Conservation (phyloP, 2,888 invertebrate genomes). For the Siphonodentalium dalli region DNA sequence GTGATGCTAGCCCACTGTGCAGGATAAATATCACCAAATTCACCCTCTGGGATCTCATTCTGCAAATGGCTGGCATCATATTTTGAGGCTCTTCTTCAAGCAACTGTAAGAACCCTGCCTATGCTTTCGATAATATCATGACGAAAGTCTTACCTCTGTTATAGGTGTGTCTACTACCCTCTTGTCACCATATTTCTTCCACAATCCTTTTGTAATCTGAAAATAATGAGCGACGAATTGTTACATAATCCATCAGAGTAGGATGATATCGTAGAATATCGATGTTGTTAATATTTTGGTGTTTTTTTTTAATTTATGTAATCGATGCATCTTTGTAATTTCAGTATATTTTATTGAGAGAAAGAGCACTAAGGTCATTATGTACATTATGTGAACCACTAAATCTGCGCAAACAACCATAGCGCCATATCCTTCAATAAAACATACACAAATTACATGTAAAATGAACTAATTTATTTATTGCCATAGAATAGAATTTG, state of each 20-base stretch:
- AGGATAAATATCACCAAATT: neutral
- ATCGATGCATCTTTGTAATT: too few relatives aligned
- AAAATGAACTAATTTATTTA: too few relatives aligned
- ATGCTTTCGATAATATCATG: neutral
- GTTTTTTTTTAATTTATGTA: too few relatives aligned
- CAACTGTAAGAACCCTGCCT: neutral
- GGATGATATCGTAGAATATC: neutral
- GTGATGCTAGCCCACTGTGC: too few relatives aligned
- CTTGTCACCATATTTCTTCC: slow-evolving; percentile 98
- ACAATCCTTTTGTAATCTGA: slow-evolving; percentile 89
- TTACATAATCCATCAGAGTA: neutral
- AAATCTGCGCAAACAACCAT: too few relatives aligned
- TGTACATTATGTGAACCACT: too few relatives aligned
- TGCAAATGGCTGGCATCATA: neutral
- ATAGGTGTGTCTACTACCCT: slow-evolving; percentile 97
- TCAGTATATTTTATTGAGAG: too few relatives aligned
- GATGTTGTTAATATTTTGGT: neutral
- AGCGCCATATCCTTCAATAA: too few relatives aligned
- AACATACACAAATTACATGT: too few relatives aligned
- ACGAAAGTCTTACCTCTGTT: slow-evolving; percentile 74
- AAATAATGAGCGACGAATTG: slow-evolving; percentile 16
- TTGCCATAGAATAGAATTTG: too few relatives aligned
- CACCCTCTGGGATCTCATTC: neutral
- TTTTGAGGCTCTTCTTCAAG: neutral
- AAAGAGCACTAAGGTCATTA: too few relatives aligned